Evolutionary conservation across 2,113 vertebrate genomes (phyloP).

Genomic region (Pelecanus crispus): DNA sequence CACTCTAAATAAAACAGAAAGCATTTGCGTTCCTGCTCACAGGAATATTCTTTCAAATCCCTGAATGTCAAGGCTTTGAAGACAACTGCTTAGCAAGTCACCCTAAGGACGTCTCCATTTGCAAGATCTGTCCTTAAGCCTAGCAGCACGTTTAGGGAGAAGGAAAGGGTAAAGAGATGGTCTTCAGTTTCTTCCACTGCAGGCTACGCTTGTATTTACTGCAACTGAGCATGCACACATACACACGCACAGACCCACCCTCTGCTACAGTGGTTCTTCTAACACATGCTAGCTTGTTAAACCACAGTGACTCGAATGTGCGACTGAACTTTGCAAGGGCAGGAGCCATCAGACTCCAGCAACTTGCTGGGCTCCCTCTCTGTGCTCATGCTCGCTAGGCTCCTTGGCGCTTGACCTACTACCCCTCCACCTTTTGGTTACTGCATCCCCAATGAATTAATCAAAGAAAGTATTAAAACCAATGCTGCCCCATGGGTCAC

Average conservation of each 20-base stretch:
- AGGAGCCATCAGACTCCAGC: background rate
- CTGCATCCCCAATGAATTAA: background rate
- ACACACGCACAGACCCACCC: background rate
- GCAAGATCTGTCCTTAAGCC: background rate
- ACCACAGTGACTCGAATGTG: fast-evolving
- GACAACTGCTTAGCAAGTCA: background rate
- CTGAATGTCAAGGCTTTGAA: background rate
- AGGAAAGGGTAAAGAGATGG: background rate
- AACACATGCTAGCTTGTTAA: background rate
- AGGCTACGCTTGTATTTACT: background rate
- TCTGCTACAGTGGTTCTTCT: background rate
- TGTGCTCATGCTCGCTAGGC: background rate
- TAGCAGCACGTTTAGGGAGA: background rate
- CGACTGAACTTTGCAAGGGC: background rate
- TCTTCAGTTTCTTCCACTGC: background rate
- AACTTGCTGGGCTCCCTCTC: background rate
- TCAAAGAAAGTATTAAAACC: background rate
- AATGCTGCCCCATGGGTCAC: background rate
- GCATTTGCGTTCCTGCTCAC: background rate
- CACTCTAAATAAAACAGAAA: background rate
- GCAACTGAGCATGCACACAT: background rate
- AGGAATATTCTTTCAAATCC: background rate
- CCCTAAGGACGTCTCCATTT: background rate
- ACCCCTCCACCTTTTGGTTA: background rate
- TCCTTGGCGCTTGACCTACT: background rate